phyloP scores from a whole-genome alignment of 1,140 invertebrate genomes.

The Diachasmimorpha longicaudata region DNA sequence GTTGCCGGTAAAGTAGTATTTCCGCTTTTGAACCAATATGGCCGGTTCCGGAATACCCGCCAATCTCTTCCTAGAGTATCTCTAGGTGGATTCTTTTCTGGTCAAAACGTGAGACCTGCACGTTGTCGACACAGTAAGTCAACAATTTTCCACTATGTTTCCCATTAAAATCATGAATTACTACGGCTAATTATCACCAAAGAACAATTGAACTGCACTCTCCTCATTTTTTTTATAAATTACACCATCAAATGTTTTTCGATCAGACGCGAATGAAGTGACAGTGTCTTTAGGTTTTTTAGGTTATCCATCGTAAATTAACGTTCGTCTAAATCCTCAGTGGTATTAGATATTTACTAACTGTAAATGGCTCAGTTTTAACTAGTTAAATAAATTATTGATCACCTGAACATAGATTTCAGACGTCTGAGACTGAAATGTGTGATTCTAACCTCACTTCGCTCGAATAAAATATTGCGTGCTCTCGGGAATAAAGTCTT shows the following conservation, averaged over 20 bases:
- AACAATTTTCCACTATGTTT: background rate
- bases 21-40: too few relatives aligned
- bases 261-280: background rate
- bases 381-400: too few relatives aligned
- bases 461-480: too few relatives aligned
- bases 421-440: too few relatives aligned
- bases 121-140: constrained; percentile 1
- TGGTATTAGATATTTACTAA: background rate
- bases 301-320: background rate
- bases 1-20: too few relatives aligned
- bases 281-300: background rate
- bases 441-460: too few relatives aligned
- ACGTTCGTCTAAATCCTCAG: background rate
- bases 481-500: too few relatives aligned
- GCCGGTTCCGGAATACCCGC: too few relatives aligned
- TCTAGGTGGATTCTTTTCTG: background rate
- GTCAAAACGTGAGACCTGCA: background rate
- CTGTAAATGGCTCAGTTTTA: background rate
- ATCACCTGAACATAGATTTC: too few relatives aligned
- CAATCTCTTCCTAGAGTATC: too few relatives aligned
- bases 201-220: background rate
- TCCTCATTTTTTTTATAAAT: background rate
- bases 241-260: background rate
- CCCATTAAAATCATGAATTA: background rate
- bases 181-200: background rate